These are phyloP conservation scores for Trididemnum miniatum DNA, from an alignment of 23 tunicate genomes.

Conservation along the genomic window DNA sequence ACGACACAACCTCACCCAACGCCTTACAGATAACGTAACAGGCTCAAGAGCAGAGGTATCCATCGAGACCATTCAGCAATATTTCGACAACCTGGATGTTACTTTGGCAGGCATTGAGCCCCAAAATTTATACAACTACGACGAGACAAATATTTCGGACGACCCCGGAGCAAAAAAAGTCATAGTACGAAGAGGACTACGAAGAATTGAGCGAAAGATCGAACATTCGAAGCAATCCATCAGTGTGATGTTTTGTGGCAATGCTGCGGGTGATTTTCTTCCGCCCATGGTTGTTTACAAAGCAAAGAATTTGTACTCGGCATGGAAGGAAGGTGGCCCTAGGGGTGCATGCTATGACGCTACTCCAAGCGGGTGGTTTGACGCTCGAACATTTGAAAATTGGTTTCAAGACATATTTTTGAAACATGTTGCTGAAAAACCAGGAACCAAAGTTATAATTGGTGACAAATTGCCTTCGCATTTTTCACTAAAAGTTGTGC, in stretches of 20 bases:
- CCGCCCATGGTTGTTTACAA: conserved; percentile 35
- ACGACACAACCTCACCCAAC: neutral
- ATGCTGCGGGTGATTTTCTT: neutral
- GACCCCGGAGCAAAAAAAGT: conserved; percentile 31
- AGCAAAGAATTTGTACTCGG: neutral
- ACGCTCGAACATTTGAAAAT: neutral
- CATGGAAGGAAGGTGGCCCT: conserved; percentile 25
- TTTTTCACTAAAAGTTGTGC: conserved; percentile 10
- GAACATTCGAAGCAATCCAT: conserved; percentile 25
- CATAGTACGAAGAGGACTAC: conserved; percentile 3
- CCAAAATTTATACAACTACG: conserved; percentile 7
- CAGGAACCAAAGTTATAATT: conserved; percentile 12
- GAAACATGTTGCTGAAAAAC: neutral
- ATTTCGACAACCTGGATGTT: conserved; percentile 3
- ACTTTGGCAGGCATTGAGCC: neutral
- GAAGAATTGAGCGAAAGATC: neutral
- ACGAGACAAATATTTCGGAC: conserved; percentile 16
- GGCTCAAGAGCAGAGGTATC: neutral
- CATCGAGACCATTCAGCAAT: neutral
- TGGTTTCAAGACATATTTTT: conserved; percentile 7
- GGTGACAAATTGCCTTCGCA: conserved; percentile 39
- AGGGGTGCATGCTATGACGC: conserved; percentile 10
- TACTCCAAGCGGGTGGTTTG: conserved; percentile 25
- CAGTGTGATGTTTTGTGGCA: conserved; percentile 7
- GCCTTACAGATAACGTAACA: neutral